A percentile compares a stretch with the other conserved stretches of the same genome.
These are phyloP conservation scores for Prinia subflava DNA, from an alignment of 2,113 vertebrate genomes.

Conservation along the genomic window DNA sequence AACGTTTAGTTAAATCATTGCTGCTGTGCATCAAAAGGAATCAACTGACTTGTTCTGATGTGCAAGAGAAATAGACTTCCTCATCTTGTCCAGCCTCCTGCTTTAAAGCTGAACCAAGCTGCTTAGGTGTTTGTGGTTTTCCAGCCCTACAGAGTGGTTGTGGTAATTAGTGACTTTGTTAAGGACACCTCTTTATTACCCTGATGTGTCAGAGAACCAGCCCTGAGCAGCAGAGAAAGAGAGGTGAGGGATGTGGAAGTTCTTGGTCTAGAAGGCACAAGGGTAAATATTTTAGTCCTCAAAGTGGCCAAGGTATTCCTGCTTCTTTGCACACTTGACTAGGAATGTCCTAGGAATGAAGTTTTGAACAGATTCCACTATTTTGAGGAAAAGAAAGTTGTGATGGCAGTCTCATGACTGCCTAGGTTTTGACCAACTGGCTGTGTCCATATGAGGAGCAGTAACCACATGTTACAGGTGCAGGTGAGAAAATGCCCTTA, in stretches of 20 bases:
- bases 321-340: not conserved
- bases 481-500: not conserved
- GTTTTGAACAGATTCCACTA: accelerated
- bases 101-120: not conserved
- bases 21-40: not conserved
- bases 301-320: not conserved
- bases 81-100: not conserved
- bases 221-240: not conserved
- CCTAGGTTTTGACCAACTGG: not conserved
- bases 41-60: not conserved
- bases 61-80: not conserved
- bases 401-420: not conserved
- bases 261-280: not conserved
- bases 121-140: not conserved
- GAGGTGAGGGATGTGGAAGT: not conserved
- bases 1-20: not conserved
- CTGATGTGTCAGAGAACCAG: not conserved
- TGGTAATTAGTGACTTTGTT: not conserved
- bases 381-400: not conserved
- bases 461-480: not conserved
- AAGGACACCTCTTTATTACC: not conserved
- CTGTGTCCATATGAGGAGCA: not conserved
- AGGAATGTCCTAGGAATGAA: not conserved
- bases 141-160: not conserved
- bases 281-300: not conserved